Conservation (phyloP, 2,888 invertebrate genomes). For the Tortrix viridana region DNA sequence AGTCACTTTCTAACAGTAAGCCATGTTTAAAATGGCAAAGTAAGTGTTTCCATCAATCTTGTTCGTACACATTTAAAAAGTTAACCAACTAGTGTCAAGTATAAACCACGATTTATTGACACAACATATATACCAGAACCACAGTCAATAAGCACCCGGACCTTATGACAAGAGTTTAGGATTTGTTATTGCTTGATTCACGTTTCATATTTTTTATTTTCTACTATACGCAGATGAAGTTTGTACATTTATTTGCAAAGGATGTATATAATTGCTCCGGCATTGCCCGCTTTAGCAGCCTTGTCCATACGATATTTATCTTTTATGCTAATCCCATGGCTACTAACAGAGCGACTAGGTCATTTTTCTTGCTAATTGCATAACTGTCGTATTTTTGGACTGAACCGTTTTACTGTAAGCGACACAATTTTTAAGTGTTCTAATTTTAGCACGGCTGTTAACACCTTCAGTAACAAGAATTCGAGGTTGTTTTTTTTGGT, state of each 20-base stretch:
- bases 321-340: constrained; percentile 46
- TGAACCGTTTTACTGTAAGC: constrained; percentile 31
- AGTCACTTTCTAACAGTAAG: constrained; percentile 31
- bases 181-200: too few species aligned
- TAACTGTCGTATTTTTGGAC: constrained; percentile 59
- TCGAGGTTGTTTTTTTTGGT: too few species aligned
- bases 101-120: constrained; percentile 9
- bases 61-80: constrained; percentile 25
- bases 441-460: neutral
- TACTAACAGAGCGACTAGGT: constrained; percentile 59
- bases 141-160: too few species aligned
- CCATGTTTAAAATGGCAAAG: constrained; percentile 24
- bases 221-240: too few species aligned
- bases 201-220: too few species aligned
- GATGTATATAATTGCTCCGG: constrained; percentile 46
- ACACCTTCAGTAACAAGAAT: too few species aligned
- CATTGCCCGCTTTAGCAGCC: constrained; percentile 49
- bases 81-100: constrained; percentile 13
- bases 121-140: too few species aligned
- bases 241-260: neutral
- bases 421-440: constrained; percentile 13
- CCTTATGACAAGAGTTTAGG: too few species aligned
- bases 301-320: constrained; percentile 49
- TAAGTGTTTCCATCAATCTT: constrained; percentile 29
- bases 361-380: constrained; percentile 63